Base-by-base conservation (phyloP, 2,888 invertebrate species). In the Ectobius pallidus region DNA sequence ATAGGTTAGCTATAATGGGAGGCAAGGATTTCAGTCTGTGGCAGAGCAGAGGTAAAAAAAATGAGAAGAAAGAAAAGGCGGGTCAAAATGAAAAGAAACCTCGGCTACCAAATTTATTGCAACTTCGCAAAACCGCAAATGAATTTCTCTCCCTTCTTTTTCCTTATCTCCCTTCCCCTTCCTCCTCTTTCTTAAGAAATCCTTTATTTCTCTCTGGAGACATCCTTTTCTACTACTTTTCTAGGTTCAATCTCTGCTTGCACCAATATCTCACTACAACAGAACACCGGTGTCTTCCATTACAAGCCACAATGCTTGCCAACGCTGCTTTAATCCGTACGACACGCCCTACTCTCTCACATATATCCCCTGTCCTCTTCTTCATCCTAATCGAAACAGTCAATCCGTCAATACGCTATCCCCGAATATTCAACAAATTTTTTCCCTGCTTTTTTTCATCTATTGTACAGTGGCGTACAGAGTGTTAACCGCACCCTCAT, bases 91-190 rank as follows among this genome's bases (percentile, higher is more conserved):
- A 68, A 49, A 46, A 68, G 61, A 61, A 70, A 65, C 55, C 49
- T 32, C 34, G 32, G 62, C n/a, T 71, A 16, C 65, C 65, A 65
- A 73, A 73, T 73, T 73, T 73, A 73, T 73, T 73, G 73, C 73
- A 55, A 73, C 44, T 70, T 65, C 73, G 68, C 71, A 67, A 70
- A 44, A 61, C 73, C 73, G 68, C 73, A 73, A 73, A 73, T 71
- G 73, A 73, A 73, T 73, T 71, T n/a, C 68, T 65, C 44, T 65
- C 52, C 68, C 20, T 42, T 39, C 20, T 49, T 46, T 27, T 18
- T 22, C 20, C 11, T 16, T n/a, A 58, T 65, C 44, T 65, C 52
- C 68, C 20, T 42, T 39, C 20, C 34, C 49, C 39, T 18, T 22
- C 20, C 11, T 16, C 22, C 39, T 52, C 46, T 46, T 18, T 55